Evolutionary conservation across 1,140 invertebrate genomes (phyloP).

Genomic region (Anoplophora glabripennis): DNA sequence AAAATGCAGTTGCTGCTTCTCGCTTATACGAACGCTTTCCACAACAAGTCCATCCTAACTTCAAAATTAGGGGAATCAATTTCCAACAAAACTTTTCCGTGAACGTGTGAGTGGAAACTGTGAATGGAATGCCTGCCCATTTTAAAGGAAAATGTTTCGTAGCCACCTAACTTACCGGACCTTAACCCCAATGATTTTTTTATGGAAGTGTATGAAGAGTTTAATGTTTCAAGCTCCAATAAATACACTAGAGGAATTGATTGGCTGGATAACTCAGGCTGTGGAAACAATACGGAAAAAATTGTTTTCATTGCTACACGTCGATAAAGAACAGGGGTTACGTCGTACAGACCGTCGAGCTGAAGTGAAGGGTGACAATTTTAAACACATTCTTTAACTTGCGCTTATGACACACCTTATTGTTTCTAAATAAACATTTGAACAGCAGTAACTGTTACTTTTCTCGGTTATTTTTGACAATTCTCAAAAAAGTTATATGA

Average conservation of each 20-base stretch:
- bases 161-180: not conserved
- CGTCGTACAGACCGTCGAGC: not conserved
- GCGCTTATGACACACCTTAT: too few relatives aligned
- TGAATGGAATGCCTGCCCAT: constrained; percentile 3
- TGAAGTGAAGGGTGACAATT: constrained; percentile 7
- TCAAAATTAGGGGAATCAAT: too few relatives aligned
- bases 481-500: too few relatives aligned
- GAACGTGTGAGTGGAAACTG: too few relatives aligned
- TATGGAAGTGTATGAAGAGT: not conserved
- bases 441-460: too few relatives aligned
- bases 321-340: constrained; percentile 2
- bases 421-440: too few relatives aligned
- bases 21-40: too few relatives aligned
- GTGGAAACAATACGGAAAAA: constrained; percentile 9
- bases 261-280: constrained; percentile 1
- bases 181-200: not conserved
- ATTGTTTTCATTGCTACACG: constrained; percentile 3
- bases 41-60: too few relatives aligned
- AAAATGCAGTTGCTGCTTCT: too few relatives aligned
- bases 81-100: too few relatives aligned
- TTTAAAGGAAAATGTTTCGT: not conserved
- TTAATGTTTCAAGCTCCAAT: not conserved
- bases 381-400: constrained; percentile 2
- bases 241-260: constrained; percentile 5
- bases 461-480: too few relatives aligned